These are phyloP conservation scores for Mormyrops boulengeri DNA, from an alignment of 2,797 vertebrate species.

Conservation along the genomic window DNA sequence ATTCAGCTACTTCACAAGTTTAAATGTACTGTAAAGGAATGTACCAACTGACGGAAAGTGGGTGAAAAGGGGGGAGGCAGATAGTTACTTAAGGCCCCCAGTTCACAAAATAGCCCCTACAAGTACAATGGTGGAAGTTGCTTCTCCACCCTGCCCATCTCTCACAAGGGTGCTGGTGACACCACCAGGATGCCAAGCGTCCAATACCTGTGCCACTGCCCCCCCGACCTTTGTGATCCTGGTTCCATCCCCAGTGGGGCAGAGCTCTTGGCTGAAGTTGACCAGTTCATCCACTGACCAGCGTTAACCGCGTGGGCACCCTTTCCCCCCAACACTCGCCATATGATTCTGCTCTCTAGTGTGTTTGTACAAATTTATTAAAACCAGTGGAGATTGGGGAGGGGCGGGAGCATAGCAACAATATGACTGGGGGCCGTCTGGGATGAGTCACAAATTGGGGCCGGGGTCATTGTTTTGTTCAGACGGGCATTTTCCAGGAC, in stretches of 20 bases:
- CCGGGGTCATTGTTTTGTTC: constrained; percentile 33
- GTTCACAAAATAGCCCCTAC: neutral
- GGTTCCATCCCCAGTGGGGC: neutral
- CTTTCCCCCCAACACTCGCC: neutral
- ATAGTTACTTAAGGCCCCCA: neutral
- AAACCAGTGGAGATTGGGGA: neutral
- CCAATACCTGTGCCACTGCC: no score
- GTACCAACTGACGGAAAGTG: neutral
- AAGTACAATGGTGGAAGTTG: neutral
- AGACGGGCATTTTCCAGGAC: constrained; percentile 39
- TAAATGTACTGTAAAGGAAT: neutral
- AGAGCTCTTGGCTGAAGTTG: neutral
- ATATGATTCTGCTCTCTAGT: neutral
- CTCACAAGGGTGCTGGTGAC: neutral
- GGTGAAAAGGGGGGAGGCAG: neutral
- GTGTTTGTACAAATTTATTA: neutral
- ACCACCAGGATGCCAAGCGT: neutral
- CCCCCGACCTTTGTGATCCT: no score
- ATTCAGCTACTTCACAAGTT: neutral
- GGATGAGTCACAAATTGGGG: constrained; percentile 10
- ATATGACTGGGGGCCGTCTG: neutral
- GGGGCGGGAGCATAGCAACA: neutral
- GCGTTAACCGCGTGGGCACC: neutral
- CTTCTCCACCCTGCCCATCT: neutral
- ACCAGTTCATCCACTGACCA: neutral